Percentiles rank a stretch among this genome's conserved stretches.
Evolutionary conservation across 1,140 invertebrate species (phyloP).

Genomic region (Goniozus legneri): DNA sequence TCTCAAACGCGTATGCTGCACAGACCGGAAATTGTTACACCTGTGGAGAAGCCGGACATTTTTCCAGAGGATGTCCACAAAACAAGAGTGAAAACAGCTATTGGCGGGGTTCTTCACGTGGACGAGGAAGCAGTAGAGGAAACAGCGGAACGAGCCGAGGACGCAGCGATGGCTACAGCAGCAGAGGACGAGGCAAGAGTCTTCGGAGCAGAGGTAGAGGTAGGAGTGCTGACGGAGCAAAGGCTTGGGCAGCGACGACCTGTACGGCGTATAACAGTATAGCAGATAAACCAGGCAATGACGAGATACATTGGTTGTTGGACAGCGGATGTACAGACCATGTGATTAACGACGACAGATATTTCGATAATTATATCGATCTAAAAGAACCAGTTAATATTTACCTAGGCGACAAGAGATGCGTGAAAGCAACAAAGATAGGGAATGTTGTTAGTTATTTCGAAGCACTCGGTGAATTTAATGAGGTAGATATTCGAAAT

Average conservation of each 20-base stretch:
- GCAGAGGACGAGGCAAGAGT: not conserved
- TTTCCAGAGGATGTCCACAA: not conserved
- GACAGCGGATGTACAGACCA: slow-evolving; percentile 17
- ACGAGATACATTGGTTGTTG: slow-evolving; percentile 13
- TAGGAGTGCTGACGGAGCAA: not conserved
- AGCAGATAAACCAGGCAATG: not conserved
- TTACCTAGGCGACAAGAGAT: slow-evolving; percentile 13
- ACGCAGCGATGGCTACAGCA: not conserved
- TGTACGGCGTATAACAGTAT: not conserved
- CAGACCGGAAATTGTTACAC: slow-evolving; percentile 11
- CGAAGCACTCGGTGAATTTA: slow-evolving; percentile 3
- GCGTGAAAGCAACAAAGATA: slow-evolving; percentile 14
- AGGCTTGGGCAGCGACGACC: not conserved
- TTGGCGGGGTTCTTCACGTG: not conserved
- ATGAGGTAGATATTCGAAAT: slow-evolving; percentile 8
- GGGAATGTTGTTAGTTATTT: slow-evolving; percentile 7
- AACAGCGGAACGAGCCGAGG: not conserved
- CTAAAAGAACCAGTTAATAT: slow-evolving; percentile 13
- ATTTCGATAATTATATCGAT: slow-evolving; percentile 1
- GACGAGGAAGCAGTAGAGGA: not conserved
- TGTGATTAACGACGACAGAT: slow-evolving; percentile 15
- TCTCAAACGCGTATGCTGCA: slow-evolving; percentile 5
- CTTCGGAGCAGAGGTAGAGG: not conserved
- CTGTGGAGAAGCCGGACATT: slow-evolving; percentile 11
- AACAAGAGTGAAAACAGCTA: not conserved